A percentile compares a stretch with the other conserved stretches of the same genome.
phyloP scores from a whole-genome alignment of 2,888 invertebrate genomes.

The Polylopha cassiicola region DNA sequence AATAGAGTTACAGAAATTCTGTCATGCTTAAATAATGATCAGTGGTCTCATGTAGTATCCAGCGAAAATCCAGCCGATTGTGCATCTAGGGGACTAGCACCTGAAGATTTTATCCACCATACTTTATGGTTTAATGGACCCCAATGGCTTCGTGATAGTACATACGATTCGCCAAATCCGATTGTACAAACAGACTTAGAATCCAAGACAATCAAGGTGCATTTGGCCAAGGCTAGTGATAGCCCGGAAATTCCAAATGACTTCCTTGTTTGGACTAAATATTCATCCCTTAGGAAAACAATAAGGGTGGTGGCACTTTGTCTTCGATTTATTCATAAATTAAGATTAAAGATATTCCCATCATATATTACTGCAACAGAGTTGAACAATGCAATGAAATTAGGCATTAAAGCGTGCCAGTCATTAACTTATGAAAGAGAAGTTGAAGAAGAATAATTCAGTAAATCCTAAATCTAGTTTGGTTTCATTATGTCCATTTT shows the following conservation, averaged over 20 bases:
- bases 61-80: conserved; percentile 32
- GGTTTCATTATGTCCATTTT: conserved; percentile 21
- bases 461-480: conserved; percentile 7
- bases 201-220: conserved; percentile 5
- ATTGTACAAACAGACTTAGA: conserved; percentile 13
- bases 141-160: conserved; percentile 7
- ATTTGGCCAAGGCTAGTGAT: not conserved
- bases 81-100: conserved; percentile 29
- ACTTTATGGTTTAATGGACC: conserved; percentile 26
- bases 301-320: conserved; percentile 1
- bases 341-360: not conserved
- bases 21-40: conserved; percentile 15
- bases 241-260: not conserved
- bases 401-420: not conserved
- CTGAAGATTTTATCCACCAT: conserved; percentile 24
- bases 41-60: conserved; percentile 29
- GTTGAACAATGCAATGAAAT: not conserved
- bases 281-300: conserved; percentile 19
- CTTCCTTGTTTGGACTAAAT: conserved; percentile 14
- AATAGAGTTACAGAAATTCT: conserved; percentile 29
- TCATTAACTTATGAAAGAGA: not conserved
- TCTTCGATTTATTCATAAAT: not conserved
- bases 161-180: not conserved
- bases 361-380: conserved; percentile 1
- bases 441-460: not conserved